phyloP scores from a whole-genome alignment of 1,140 invertebrate species.

The Eueides isabella region DNA sequence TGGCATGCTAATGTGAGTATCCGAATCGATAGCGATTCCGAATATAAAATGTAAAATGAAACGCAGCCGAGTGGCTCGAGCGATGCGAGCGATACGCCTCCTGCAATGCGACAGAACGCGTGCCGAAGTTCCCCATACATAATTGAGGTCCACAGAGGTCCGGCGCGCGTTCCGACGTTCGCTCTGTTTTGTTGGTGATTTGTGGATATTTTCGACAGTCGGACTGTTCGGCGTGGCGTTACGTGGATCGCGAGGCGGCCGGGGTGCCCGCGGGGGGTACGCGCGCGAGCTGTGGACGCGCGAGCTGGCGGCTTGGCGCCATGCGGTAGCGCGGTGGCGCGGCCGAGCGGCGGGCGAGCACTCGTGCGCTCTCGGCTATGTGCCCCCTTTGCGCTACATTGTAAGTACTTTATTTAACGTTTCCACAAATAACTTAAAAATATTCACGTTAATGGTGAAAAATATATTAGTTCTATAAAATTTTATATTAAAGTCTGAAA shows the following conservation, averaged over 20 bases:
- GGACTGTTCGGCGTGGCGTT: slow-evolving; percentile 69
- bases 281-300: slow-evolving; percentile 54
- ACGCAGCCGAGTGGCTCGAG: slow-evolving; percentile 23
- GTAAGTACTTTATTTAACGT: slow-evolving; percentile 63
- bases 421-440: neutral
- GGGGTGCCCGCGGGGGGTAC: slow-evolving; percentile 42
- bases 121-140: slow-evolving; percentile 52
- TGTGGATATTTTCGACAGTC: slow-evolving; percentile 71
- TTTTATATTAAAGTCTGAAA: neutral
- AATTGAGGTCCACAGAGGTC: slow-evolving; percentile 47
- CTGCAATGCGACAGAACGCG: slow-evolving; percentile 73
- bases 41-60: slow-evolving; percentile 52
- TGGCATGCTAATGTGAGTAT: slow-evolving; percentile 81
- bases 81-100: slow-evolving; percentile 39
- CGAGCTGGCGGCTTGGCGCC: slow-evolving; percentile 57
- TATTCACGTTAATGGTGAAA: neutral
- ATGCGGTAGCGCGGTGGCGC: slow-evolving; percentile 77
- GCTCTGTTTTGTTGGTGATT: slow-evolving; percentile 46
- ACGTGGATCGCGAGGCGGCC: slow-evolving; percentile 53
- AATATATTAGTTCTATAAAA: neutral
- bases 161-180: slow-evolving; percentile 36
- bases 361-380: slow-evolving; percentile 80
- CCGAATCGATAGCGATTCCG: slow-evolving; percentile 51
- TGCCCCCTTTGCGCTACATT: slow-evolving; percentile 80
- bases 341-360: slow-evolving; percentile 75